phyloP scores from a whole-genome alignment of 2,797 vertebrate species.

The Chaenodraco wilsoni region DNA sequence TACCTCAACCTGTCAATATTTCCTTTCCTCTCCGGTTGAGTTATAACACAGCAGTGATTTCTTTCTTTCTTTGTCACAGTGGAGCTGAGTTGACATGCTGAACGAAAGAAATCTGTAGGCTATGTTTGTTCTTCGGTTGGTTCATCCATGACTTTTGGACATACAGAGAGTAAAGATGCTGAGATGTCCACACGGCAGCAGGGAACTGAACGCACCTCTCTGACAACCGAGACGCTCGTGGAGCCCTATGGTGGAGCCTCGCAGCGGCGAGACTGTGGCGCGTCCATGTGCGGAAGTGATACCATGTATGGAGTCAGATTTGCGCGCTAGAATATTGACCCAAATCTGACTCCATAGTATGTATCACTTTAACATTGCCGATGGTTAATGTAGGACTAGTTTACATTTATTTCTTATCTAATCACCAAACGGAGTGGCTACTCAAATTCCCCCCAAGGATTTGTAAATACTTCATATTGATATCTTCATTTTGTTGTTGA shows the following conservation, averaged over 20 bases:
- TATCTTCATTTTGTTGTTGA: no score
- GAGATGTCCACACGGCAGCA: background rate
- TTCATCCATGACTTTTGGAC: constrained; percentile 75
- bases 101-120: background rate
- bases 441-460: background rate
- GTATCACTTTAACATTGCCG: background rate
- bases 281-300: constrained; percentile 38
- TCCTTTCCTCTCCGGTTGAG: background rate
- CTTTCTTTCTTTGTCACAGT: background rate
- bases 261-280: no score
- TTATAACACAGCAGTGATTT: constrained; percentile 26
- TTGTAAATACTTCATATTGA: no score
- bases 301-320: background rate
- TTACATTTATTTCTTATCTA: no score
- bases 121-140: constrained; percentile 45
- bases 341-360: background rate
- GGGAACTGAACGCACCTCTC: constrained; percentile 21
- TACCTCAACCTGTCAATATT: constrained; percentile 31
- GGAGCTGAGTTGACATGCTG: constrained; percentile 1
- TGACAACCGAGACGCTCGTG: background rate
- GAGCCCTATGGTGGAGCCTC: no score
- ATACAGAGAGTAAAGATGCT: constrained; percentile 23
- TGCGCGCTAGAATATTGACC: no score
- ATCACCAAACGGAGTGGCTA: background rate
- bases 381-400: no score